Conservation (phyloP, 1,140 invertebrate genomes). For the Hirudo medicinalis region DNA sequence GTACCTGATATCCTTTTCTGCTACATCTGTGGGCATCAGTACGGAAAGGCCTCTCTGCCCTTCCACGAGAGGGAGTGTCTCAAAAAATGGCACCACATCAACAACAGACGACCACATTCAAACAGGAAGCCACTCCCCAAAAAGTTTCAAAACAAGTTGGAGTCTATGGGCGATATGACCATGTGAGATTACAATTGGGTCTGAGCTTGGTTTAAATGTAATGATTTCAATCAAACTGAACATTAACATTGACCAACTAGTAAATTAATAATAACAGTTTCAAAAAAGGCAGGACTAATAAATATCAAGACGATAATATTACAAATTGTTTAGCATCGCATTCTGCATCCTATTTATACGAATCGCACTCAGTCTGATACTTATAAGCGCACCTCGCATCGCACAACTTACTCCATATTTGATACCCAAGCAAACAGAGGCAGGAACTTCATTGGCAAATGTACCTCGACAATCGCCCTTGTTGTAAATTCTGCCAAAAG, state of each 20-base stretch:
- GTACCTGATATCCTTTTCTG: constrained; percentile 4
- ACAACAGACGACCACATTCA: not conserved
- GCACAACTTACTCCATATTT: no score
- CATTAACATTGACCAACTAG: not conserved
- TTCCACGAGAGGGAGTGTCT: constrained; percentile 1
- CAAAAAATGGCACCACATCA: not conserved
- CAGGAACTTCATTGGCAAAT: not conserved
- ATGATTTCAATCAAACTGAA: not conserved
- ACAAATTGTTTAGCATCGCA: no score
- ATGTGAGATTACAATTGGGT: not conserved
- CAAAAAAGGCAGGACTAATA: not conserved
- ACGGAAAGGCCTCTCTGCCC: not conserved
- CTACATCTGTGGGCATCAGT: constrained; percentile 1
- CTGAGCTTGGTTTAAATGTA: not conserved
- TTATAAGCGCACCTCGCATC: no score
- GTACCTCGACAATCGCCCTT: not conserved
- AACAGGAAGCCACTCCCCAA: not conserved
- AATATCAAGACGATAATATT: no score
- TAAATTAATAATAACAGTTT: not conserved
- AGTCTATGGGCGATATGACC: constrained; percentile 6
- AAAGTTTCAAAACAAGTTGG: not conserved
- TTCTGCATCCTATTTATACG: no score
- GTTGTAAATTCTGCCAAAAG: not conserved
- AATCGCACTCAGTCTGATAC: no score
- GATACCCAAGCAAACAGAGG: not conserved